Conservation (phyloP, 2,888 invertebrate species). For the Caenorhabditis angaria region DNA sequence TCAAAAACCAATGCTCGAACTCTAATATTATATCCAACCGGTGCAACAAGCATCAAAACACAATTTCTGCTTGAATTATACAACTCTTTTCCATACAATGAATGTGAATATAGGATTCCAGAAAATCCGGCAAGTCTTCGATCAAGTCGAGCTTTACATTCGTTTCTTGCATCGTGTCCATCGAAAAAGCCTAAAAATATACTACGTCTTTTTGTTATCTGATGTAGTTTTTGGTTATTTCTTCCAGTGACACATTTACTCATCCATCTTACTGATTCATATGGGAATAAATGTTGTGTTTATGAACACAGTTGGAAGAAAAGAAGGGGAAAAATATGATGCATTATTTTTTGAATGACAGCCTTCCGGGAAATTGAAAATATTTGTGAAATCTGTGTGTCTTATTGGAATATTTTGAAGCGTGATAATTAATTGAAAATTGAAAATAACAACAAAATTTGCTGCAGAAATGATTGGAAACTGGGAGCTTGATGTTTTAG, state of each 20-base stretch:
- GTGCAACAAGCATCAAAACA: conserved; percentile 53
- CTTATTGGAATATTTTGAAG: too few relatives aligned
- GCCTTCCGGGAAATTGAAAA: too few relatives aligned
- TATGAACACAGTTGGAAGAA: conserved; percentile 1
- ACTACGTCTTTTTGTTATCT: neutral
- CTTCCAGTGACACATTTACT: conserved; percentile 8
- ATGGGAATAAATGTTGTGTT: conserved; percentile 26
- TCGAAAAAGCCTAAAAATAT: conserved; percentile 53
- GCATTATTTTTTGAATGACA: too few relatives aligned
- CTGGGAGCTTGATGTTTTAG: too few relatives aligned
- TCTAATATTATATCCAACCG: conserved; percentile 53
- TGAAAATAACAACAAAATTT: too few relatives aligned
- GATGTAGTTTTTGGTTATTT: conserved; percentile 9
- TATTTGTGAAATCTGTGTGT: too few relatives aligned
- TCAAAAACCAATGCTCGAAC: conserved; percentile 51
- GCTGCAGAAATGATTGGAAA: too few relatives aligned
- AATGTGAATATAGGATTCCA: conserved; percentile 55
- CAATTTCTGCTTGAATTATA: conserved; percentile 57
- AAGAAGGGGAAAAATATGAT: neutral
- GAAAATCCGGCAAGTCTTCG: conserved; percentile 51
- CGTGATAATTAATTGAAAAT: too few relatives aligned
- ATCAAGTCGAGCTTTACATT: conserved; percentile 52
- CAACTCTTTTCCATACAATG: conserved; percentile 44
- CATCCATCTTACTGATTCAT: conserved; percentile 46
- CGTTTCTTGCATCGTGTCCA: conserved; percentile 48